Percentiles rank a stretch among this genome's conserved stretches.
Evolutionary conservation across 2,888 invertebrate species (phyloP).

Genomic region (Lacanobia wlatinum): DNA sequence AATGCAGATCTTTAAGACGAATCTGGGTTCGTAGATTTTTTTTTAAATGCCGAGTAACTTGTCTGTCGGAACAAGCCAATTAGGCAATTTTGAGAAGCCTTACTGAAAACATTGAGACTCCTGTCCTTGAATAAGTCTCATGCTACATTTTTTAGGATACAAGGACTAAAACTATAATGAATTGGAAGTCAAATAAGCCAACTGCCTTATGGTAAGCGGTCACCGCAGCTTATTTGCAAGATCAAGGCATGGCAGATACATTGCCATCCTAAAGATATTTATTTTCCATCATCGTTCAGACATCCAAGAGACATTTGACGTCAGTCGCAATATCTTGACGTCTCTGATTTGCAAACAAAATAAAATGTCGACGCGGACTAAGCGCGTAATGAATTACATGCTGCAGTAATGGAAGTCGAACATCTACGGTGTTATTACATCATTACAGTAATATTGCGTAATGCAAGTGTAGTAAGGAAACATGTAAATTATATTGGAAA

Average conservation of each 20-base stretch:
- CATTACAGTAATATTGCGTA: conserved; percentile 13
- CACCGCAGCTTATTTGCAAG: not conserved
- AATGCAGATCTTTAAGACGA: conserved; percentile 21
- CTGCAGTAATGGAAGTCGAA: conserved; percentile 17
- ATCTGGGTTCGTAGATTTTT: conserved; percentile 1
- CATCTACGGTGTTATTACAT: conserved; percentile 5
- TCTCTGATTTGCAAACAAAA: conserved; percentile 40
- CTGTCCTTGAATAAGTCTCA: not conserved
- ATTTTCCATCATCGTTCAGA: not conserved
- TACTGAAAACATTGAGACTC: not conserved
- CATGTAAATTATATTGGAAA: not conserved
- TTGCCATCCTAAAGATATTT: not conserved
- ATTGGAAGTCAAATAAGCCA: not conserved
- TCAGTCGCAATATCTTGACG: conserved; percentile 9
- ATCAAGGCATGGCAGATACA: not conserved
- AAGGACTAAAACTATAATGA: not conserved
- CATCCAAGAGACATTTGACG: conserved; percentile 10
- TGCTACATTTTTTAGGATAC: not conserved
- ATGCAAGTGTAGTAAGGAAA: not conserved
- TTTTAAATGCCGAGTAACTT: not conserved
- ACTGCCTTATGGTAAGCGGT: not conserved
- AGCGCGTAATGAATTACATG: conserved; percentile 26
- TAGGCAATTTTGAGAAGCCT: not conserved
- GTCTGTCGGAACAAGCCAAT: not conserved
- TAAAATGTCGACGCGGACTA: not conserved